Percentiles rank a stretch among this genome's conserved stretches.
Conservation (phyloP, 2,888 invertebrate genomes). For the Phorcus lineatus region DNA sequence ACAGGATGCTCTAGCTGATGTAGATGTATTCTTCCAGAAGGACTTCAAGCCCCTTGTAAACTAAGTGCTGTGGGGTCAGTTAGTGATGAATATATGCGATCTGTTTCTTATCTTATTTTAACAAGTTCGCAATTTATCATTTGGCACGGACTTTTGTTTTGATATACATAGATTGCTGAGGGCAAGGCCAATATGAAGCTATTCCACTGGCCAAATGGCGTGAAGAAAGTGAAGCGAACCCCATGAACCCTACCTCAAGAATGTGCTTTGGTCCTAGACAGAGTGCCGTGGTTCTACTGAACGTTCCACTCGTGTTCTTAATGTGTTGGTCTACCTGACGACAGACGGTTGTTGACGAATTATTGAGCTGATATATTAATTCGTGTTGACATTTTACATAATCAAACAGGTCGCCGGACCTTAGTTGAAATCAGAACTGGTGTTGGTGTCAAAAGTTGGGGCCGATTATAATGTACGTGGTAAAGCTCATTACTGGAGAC, state of each 20-base stretch:
- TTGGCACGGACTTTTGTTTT: no score
- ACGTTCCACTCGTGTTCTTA: not conserved
- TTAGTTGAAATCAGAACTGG: constrained; percentile 6
- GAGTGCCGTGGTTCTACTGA: no score
- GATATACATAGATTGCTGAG: no score
- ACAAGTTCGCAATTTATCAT: no score
- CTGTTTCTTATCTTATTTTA: no score
- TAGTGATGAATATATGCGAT: no score
- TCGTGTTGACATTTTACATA: not conserved
- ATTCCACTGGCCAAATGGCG: no score
- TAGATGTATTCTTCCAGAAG: not conserved
- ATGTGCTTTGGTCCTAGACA: no score
- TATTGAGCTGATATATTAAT: not conserved
- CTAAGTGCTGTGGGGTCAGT: no score
- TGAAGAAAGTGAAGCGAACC: no score
- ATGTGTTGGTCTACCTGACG: not conserved
- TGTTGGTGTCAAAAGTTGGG: constrained; percentile 11
- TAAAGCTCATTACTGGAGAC: constrained; percentile 7
- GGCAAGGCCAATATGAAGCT: no score
- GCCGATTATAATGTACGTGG: constrained; percentile 1
- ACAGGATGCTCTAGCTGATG: not conserved
- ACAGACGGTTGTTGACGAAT: not conserved
- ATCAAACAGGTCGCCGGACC: not conserved
- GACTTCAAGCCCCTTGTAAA: not conserved
- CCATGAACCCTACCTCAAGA: no score